A percentile compares a stretch with the other conserved stretches of the same genome.
Conservation (phyloP, 1,140 invertebrate species). For the Stratiolaelaps scimitus region DNA sequence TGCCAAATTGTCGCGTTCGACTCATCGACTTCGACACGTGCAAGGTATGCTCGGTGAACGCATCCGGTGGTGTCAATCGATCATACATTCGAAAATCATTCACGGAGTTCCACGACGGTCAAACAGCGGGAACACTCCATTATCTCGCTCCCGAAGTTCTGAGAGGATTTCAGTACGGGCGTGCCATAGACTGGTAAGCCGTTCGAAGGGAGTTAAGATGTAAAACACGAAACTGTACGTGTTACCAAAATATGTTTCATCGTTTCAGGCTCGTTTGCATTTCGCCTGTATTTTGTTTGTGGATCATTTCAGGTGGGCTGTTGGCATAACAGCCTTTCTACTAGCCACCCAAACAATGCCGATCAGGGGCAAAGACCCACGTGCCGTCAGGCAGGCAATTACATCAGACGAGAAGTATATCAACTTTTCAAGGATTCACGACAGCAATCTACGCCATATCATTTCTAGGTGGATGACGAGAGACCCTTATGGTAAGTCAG, state of each 20-base stretch:
- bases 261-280: neutral
- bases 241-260: slow-evolving; percentile 3
- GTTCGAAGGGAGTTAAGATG: neutral
- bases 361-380: neutral
- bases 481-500: too few species aligned
- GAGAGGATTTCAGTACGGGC: neutral
- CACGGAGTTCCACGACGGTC: neutral
- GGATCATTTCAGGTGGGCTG: slow-evolving; percentile 10
- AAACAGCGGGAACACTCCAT: slow-evolving; percentile 19
- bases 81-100: slow-evolving; percentile 14
- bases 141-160: slow-evolving; percentile 16
- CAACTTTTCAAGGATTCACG: too few species aligned
- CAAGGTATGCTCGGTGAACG: slow-evolving; percentile 12
- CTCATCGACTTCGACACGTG: slow-evolving; percentile 10
- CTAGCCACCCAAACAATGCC: slow-evolving; percentile 2
- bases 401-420: too few species aligned
- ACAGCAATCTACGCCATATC: too few species aligned
- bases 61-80: neutral
- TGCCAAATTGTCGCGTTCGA: neutral
- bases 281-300: neutral
- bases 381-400: too few species aligned
- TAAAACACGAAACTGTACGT: too few species aligned
- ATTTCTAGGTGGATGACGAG: too few species aligned
- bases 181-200: slow-evolving; percentile 16
- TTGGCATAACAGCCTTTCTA: slow-evolving; percentile 3